Base-by-base conservation (phyloP, 1,140 invertebrate genomes). In the Cydia amplana region DNA sequence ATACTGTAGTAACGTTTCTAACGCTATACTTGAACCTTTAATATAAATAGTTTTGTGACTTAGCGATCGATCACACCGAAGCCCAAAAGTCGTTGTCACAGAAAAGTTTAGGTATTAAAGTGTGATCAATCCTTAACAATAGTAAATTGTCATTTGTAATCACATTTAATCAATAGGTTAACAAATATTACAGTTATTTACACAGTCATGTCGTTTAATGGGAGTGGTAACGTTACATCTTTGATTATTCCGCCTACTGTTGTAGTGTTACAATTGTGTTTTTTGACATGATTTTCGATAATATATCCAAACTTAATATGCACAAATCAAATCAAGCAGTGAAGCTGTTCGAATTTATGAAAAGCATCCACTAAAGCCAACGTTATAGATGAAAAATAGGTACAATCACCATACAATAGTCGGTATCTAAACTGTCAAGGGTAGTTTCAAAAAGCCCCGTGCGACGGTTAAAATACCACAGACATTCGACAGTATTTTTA, bases 101-200 rank as follows among this genome's bases (percentile, higher is more conserved):
- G 14, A 12, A 46, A 46, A 46, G 3, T 40, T n/a, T n/a, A n/a
- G n/a, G 43, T 46, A 46, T 46, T 14, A 46, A 4, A 18, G 16
- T 60, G 55, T 60, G 55, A 10, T 23, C 20, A 12, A 12, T 23
- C 55, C 9, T 23, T 49, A 16, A 16, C 14, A 60, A 60, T 23
- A 23, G 18, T 23, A 23, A 60, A 60, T 2, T 60, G 16, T 60
- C 55, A 60, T 23, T 9, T 18, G 6, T 23, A 23, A 23, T 23
- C 20, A 60, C 18, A 23, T 60, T 84, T 82, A 79, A 83, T 83
- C 76, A 81, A 84, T 75, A 83, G 85, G 83, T 90, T 80, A 90
- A 90, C 85, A 85, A 87, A 85, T 85, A 82, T 76, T 43, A 75
- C 77, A 75, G 81, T 79, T 87, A 85, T 87, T 80, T 85, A 89